Conservation (phyloP, 2,113 vertebrate species). For the Clupea harengus region DNA sequence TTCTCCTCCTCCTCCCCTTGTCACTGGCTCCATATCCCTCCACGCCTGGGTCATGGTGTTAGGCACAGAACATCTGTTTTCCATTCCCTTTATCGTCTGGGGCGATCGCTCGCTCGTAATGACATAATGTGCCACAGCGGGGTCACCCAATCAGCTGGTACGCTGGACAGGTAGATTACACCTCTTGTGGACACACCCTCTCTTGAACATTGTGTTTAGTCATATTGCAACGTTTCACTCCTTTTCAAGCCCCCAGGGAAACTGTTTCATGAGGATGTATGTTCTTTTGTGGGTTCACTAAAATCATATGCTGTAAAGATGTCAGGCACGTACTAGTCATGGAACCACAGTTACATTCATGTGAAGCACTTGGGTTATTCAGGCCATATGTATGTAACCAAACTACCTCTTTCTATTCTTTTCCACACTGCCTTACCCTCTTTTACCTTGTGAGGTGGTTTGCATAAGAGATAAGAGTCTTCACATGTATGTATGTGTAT, state of each 20-base stretch:
- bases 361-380: too few relatives aligned
- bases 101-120: not conserved
- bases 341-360: too few relatives aligned
- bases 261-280: not conserved
- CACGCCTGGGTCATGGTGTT: not conserved
- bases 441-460: too few relatives aligned
- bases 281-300: too few relatives aligned
- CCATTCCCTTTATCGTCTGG: not conserved
- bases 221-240: slow-evolving; percentile 39
- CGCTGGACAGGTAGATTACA: slow-evolving; percentile 1
- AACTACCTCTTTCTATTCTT: too few relatives aligned
- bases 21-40: not conserved
- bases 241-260: slow-evolving; percentile 12
- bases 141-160: not conserved
- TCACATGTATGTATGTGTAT: too few relatives aligned
- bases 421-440: too few relatives aligned
- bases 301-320: too few relatives aligned
- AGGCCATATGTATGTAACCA: too few relatives aligned
- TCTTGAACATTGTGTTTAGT: slow-evolving; percentile 14
- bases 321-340: too few relatives aligned
- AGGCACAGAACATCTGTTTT: slow-evolving; percentile 12
- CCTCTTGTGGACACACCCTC: not conserved
- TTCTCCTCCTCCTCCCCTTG: not conserved
- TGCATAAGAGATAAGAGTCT: too few relatives aligned
- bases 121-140: not conserved